A percentile compares a stretch with the other conserved stretches of the same genome.
These are phyloP conservation scores for Mirounga angustirostris DNA, from an alignment of 2,113 vertebrate genomes.

Conservation along the genomic window DNA sequence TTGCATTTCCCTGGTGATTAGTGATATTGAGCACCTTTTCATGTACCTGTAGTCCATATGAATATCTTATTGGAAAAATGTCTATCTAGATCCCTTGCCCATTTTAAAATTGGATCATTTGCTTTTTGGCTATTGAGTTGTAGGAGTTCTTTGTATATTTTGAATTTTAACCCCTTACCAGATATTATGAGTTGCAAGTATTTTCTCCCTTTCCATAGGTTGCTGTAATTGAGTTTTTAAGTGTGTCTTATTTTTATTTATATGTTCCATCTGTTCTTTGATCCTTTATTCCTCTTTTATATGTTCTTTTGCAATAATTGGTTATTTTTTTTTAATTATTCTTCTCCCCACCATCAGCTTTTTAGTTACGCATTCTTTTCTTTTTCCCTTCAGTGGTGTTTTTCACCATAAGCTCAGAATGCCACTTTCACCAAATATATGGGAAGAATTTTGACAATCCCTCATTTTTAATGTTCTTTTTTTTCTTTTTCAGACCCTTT, in stretches of 20 bases:
- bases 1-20: not conserved
- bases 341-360: not conserved
- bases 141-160: not conserved
- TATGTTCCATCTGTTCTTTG: not conserved
- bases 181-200: not conserved
- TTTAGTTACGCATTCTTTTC: not conserved
- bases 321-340: not conserved
- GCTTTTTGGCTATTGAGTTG: not conserved
- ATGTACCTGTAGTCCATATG: not conserved
- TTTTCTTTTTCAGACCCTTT: constrained; percentile 74
- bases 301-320: not conserved
- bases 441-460: not conserved
- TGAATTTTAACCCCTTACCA: not conserved
- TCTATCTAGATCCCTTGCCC: not conserved
- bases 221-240: not conserved
- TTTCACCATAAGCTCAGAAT: not conserved
- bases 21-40: not conserved
- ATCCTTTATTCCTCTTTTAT: not conserved
- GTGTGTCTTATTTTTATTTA: not conserved
- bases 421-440: not conserved
- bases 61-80: not conserved
- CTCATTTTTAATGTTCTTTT: not conserved
- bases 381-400: not conserved
- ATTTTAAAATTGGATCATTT: not conserved
- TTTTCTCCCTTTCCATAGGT: not conserved